These are phyloP conservation scores for Zeugodacus cucurbitae DNA, from an alignment of 1,140 invertebrate species.

Conservation along the genomic window DNA sequence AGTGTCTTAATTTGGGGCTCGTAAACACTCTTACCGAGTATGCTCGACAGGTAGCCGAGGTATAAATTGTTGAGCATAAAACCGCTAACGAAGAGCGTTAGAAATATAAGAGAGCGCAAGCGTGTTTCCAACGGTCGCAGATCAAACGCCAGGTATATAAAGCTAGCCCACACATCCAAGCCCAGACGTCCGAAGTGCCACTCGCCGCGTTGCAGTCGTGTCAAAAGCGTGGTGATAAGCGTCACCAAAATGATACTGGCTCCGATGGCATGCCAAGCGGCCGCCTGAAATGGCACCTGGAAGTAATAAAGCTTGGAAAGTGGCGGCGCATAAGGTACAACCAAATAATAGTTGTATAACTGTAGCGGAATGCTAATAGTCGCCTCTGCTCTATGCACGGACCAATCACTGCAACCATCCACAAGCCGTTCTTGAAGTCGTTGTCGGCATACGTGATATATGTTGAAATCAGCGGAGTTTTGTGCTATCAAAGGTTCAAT, in stretches of 20 bases:
- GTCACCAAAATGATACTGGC: not conserved
- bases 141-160: not conserved
- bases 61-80: not conserved
- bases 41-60: not conserved
- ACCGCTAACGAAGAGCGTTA: not conserved
- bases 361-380: not conserved
- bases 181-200: not conserved
- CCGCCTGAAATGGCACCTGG: not conserved
- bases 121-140: not conserved
- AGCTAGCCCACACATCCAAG: not conserved
- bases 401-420: not conserved
- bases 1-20: not conserved
- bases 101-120: not conserved
- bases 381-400: not conserved
- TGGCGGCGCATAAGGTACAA: not conserved
- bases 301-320: not conserved
- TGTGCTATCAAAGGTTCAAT: not conserved
- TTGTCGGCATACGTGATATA: not conserved
- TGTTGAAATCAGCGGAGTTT: not conserved
- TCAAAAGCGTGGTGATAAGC: not conserved
- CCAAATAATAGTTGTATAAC: not conserved
- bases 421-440: not conserved
- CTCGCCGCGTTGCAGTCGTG: not conserved
- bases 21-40: not conserved
- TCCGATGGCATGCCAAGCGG: not conserved